These are phyloP conservation scores for Cyphotilapia sp. DNA, from an alignment of 2,113 vertebrate genomes.

Conservation along the genomic window DNA sequence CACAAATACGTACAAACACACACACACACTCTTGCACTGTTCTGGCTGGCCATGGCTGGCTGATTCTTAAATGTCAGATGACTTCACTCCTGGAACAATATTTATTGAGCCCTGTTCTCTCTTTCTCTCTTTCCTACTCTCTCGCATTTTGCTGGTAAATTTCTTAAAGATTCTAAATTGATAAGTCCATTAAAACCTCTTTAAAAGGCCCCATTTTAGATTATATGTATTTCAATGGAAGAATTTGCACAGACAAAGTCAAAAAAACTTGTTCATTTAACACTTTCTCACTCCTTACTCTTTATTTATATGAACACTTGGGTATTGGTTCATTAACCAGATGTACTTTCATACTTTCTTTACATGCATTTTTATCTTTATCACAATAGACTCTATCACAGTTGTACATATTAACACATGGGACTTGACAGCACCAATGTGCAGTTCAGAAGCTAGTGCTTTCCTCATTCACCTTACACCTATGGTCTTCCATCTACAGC, in stretches of 20 bases:
- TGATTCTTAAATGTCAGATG: slow-evolving; percentile 68
- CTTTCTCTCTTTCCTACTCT: neutral
- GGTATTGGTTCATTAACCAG: neutral
- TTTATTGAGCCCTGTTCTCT: slow-evolving; percentile 28
- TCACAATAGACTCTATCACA: neutral
- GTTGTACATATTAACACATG: neutral
- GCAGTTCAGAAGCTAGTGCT: neutral
- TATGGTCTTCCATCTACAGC: neutral
- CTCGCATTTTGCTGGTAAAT: neutral
- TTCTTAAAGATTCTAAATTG: neutral
- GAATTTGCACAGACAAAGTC: neutral
- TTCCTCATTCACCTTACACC: neutral
- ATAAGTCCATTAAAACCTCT: neutral
- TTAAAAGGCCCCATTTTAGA: neutral
- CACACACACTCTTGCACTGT: neutral
- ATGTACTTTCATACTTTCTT: neutral
- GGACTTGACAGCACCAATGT: neutral
- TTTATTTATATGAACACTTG: neutral
- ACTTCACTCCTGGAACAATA: slow-evolving; percentile 56
- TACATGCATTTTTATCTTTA: neutral
- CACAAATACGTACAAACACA: neutral
- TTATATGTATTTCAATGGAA: neutral
- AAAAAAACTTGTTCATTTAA: neutral
- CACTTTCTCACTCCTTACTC: neutral
- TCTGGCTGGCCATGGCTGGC: slow-evolving; percentile 32